Conservation (phyloP, 2,797 vertebrate species). For the Gadopsis bispinosus region DNA sequence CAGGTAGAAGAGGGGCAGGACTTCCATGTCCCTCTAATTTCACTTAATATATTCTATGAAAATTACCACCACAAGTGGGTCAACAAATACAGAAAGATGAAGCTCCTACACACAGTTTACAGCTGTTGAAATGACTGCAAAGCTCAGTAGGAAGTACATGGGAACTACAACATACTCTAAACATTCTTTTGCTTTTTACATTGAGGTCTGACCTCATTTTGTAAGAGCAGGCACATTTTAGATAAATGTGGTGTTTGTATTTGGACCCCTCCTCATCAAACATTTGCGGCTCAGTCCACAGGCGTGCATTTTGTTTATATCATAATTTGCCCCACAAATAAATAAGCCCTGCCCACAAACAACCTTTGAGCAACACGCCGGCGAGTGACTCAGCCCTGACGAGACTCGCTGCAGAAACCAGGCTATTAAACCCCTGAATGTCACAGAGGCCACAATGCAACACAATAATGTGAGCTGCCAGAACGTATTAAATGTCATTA, state of each 20-base stretch:
- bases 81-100: slow-evolving; percentile 1
- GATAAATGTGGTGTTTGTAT: background rate
- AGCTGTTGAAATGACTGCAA: background rate
- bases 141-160: background rate
- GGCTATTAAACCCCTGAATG: slow-evolving; percentile 34
- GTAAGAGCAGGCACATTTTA: background rate
- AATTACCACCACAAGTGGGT: background rate
- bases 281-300: background rate
- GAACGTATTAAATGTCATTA: slow-evolving; percentile 65
- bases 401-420: slow-evolving; percentile 19
- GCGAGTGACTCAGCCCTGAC: slow-evolving; percentile 48
- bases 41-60: background rate
- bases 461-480: slow-evolving; percentile 41
- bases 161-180: background rate
- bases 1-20: background rate
- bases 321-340: background rate
- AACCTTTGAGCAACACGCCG: slow-evolving; percentile 12
- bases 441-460: slow-evolving; percentile 41
- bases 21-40: no score
- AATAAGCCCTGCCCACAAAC: slow-evolving; percentile 3
- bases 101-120: background rate
- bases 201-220: background rate
- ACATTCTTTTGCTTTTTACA: background rate
- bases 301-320: slow-evolving; percentile 1
- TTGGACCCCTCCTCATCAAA: background rate